phyloP scores from a whole-genome alignment of 2,888 invertebrate genomes.

The Bursaphelenchus okinawaensis region DNA sequence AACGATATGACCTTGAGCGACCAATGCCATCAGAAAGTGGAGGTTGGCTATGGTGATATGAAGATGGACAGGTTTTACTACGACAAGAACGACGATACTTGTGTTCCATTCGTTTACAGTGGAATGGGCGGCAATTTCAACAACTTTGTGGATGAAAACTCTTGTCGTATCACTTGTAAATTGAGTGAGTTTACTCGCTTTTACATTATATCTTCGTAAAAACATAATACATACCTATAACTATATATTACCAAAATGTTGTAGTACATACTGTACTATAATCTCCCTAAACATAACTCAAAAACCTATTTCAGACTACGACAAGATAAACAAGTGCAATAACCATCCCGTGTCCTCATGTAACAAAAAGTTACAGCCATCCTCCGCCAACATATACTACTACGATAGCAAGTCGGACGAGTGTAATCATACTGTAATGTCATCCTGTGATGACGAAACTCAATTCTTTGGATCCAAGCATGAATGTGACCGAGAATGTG shows the following conservation, averaged over 20 bases:
- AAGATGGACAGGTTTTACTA: slow-evolving; percentile 11
- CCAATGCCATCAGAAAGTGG: background rate
- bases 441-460: background rate
- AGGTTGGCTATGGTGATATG: slow-evolving; percentile 7
- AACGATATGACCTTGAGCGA: background rate
- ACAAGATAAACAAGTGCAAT: background rate
- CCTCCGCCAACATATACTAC: background rate
- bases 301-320: background rate
- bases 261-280: too few species aligned
- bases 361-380: background rate
- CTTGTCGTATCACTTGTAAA: background rate
- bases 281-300: too few species aligned
- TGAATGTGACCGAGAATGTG: background rate
- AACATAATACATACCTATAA: too few species aligned
- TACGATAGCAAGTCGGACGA: background rate
- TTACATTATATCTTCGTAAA: too few species aligned
- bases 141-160: slow-evolving; percentile 6
- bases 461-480: background rate
- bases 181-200: too few species aligned
- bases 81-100: background rate
- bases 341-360: background rate
- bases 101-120: slow-evolving; percentile 10
- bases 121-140: slow-evolving; percentile 18
- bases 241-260: too few species aligned
- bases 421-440: background rate